Evolutionary conservation across 2,113 vertebrate species (phyloP).

Genomic region (Podarcis cretensis): DNA sequence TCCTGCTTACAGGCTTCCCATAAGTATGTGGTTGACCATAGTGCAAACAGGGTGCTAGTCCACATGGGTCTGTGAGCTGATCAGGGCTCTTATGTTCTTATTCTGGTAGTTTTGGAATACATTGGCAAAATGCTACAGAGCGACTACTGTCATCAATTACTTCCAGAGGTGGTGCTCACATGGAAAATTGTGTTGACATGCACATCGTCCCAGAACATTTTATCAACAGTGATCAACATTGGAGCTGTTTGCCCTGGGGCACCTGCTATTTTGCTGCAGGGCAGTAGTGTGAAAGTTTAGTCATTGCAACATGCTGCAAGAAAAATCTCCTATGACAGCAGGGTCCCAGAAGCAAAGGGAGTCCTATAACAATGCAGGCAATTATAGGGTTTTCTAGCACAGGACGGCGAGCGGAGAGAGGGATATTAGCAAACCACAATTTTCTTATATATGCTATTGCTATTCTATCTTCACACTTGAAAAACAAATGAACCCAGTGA

Average conservation of each 20-base stretch:
- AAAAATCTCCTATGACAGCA: slow-evolving; percentile 2
- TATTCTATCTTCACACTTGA: slow-evolving; percentile 1
- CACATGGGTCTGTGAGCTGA: background rate
- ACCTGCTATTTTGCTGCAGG: background rate
- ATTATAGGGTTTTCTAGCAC: background rate
- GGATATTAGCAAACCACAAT: background rate
- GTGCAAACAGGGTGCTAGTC: background rate
- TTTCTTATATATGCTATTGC: background rate
- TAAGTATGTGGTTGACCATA: background rate
- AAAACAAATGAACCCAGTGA: background rate
- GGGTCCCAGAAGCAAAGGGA: background rate
- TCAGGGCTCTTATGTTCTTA: background rate
- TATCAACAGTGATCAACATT: slow-evolving; percentile 8
- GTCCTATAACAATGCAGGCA: background rate
- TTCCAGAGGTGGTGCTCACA: background rate
- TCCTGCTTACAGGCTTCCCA: background rate
- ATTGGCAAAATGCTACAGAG: background rate
- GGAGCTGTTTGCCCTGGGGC: slow-evolving; percentile 4
- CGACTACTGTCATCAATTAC: background rate
- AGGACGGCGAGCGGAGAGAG: no score
- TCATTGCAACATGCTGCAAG: background rate
- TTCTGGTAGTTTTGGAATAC: background rate
- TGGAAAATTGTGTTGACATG: slow-evolving; percentile 8
- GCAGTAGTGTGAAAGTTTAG: background rate
- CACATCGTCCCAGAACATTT: background rate